Evolutionary conservation across 2,113 vertebrate species (phyloP).

Genomic region (Seriola quinqueradiata): DNA sequence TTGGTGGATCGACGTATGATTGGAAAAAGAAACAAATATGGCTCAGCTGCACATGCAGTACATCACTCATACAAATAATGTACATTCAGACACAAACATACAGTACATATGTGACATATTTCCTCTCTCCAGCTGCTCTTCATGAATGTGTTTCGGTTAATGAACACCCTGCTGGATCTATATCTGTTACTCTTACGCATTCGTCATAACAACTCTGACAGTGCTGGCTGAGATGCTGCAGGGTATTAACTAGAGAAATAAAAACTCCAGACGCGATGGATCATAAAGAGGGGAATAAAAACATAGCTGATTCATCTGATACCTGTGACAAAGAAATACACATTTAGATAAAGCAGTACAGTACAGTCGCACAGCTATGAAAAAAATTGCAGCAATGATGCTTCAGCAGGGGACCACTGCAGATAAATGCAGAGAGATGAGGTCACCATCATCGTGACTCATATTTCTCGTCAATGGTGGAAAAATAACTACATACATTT

Average conservation of each 20-base stretch:
- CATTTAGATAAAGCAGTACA: not conserved
- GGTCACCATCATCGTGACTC: constrained; percentile 26
- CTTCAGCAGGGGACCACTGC: not conserved
- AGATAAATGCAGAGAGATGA: constrained; percentile 33
- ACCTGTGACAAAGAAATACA: constrained; percentile 19
- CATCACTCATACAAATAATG: constrained; percentile 6
- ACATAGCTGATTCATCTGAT: constrained; percentile 20
- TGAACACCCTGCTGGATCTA: constrained; percentile 43
- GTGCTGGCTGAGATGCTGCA: constrained; percentile 31
- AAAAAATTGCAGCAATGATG: not conserved
- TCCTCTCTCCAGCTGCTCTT: constrained; percentile 21
- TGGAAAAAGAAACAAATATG: constrained; percentile 25
- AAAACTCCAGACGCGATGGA: constrained; percentile 53
- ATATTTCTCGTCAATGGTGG: not conserved
- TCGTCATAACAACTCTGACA: constrained; percentile 40
- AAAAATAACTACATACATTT: not conserved
- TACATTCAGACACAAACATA: not conserved
- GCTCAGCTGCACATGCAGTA: constrained; percentile 12
- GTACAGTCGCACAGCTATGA: not conserved
- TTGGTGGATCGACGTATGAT: constrained; percentile 48
- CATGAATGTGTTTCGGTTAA: constrained; percentile 33
- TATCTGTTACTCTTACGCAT: constrained; percentile 39
- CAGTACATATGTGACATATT: not conserved
- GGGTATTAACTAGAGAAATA: constrained; percentile 35
- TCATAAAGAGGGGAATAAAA: constrained; percentile 51